Evolutionary conservation across 1,140 invertebrate genomes (phyloP), one percentile per base, ranked within the genome.

Genomic region (Dreissena polymorpha): DNA sequence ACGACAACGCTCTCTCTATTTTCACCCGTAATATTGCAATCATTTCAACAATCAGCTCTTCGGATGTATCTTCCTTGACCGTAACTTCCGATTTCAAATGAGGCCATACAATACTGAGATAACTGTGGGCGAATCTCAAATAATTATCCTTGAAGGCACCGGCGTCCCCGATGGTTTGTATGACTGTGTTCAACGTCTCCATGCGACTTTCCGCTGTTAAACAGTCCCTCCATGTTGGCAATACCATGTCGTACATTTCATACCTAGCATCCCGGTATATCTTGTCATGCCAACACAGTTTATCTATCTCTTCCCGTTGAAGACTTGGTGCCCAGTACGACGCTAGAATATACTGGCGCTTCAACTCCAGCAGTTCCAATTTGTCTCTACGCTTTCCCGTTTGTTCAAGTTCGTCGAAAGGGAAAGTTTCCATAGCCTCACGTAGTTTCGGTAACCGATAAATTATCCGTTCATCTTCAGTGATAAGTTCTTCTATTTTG

Each of bases 181-280:
- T 67, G 16, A 23, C 29, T 13, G 16, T 67, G 5, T 67, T 29
- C 64, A 67, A 23, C 3, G 64, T 67, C 23, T 29, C 23, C 21
- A 5, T 18, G 0, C 23, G 23, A 27, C 10, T 18, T 29, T 25
- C 64, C 14, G 18, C 29, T 21, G 23, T 25, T 27, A 70, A 70
- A 29, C 39, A 50, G 25, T 50, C 18, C n/a, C 51, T 60, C 72
- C 72, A 74, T 10, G 57, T 13, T 6, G 72, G 72, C 72, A 7
- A 60, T 6, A 74, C 72, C 3, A 74, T 74, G 57, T 74, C 55
- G 51, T 74, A 60, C 72, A 74, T 74, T 14, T 74, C 60, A 60
- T 8, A 29, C 0, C 21, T 18, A 0, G 8, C n/a, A 29, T 60
- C 55, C 10, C 53, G 8, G 27, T 74, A 74, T 14, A 0, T 13